Conservation (phyloP, 2,888 invertebrate genomes). For the Scelioninae gen. 1 region DNA sequence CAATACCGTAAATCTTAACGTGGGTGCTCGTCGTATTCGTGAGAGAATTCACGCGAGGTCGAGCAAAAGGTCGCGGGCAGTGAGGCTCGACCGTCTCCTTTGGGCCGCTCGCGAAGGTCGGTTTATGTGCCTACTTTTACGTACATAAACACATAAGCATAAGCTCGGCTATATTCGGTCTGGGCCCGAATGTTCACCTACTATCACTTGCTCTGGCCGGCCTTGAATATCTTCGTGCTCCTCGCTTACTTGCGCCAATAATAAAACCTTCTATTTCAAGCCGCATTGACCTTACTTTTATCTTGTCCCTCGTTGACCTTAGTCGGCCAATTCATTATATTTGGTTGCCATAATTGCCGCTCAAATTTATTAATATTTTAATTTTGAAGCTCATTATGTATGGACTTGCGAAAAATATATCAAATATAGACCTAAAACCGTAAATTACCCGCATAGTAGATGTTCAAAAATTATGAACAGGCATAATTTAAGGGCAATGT, state of each 20-base stretch:
- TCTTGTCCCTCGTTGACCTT: too few species aligned
- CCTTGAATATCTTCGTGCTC: constrained; percentile 45
- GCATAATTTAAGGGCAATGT: too few species aligned
- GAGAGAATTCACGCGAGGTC: constrained; percentile 76
- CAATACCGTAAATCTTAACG: constrained; percentile 69
- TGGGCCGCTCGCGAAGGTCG: constrained; percentile 72
- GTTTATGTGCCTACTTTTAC: constrained; percentile 7
- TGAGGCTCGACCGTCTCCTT: constrained; percentile 70
- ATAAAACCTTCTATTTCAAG: constrained; percentile 10
- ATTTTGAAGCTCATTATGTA: too few species aligned
- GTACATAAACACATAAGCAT: constrained; percentile 19
- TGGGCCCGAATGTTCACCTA: too few species aligned
- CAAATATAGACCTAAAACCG: too few species aligned
- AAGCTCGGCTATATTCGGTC: constrained; percentile 23
- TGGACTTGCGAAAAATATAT: too few species aligned
- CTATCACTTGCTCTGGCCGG: constrained; percentile 52
- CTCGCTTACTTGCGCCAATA: constrained; percentile 5
- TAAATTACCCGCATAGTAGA: too few species aligned
- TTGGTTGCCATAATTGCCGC: too few species aligned
- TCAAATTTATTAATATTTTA: too few species aligned
- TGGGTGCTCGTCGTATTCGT: constrained; percentile 71
- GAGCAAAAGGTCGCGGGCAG: constrained; percentile 71
- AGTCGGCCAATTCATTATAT: too few species aligned
- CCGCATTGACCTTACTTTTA: too few species aligned
- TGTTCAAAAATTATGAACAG: too few species aligned